Conservation (phyloP, 2,888 invertebrate species). For the Acanthosepion pharaonis region DNA sequence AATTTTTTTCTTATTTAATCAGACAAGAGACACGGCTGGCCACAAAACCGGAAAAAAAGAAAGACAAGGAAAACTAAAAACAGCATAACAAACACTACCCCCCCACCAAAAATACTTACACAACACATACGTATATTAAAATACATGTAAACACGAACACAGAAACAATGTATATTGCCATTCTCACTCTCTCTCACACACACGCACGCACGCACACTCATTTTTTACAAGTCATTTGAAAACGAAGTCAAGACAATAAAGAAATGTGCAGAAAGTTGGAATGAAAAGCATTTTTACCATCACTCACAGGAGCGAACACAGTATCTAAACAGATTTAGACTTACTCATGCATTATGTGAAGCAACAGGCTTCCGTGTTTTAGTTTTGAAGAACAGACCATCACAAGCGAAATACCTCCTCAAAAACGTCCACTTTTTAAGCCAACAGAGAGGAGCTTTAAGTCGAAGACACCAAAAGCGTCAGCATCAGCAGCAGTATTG, state of each 20-base stretch:
- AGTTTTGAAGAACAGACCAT: conserved; percentile 18
- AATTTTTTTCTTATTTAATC: not conserved
- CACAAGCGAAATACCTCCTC: conserved; percentile 16
- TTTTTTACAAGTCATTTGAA: not conserved
- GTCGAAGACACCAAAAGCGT: not conserved
- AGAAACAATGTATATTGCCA: not conserved
- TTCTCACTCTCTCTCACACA: no score
- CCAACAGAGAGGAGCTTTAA: not conserved
- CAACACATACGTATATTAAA: not conserved
- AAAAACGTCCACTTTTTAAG: not conserved
- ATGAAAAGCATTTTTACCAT: not conserved
- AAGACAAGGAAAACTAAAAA: not conserved
- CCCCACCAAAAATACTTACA: not conserved
- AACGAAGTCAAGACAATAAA: not conserved
- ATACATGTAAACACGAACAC: not conserved
- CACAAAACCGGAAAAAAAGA: not conserved
- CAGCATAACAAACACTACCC: not conserved
- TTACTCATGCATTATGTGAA: not conserved
- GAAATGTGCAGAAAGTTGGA: not conserved
- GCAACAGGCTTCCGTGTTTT: conserved; percentile 14
- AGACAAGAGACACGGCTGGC: not conserved
- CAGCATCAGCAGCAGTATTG: conserved; percentile 15
- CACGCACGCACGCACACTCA: not conserved
- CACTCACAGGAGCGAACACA: not conserved
- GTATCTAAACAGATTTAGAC: not conserved